phyloP scores from a whole-genome alignment of 2,888 invertebrate species.

The Parnassius smintheus region DNA sequence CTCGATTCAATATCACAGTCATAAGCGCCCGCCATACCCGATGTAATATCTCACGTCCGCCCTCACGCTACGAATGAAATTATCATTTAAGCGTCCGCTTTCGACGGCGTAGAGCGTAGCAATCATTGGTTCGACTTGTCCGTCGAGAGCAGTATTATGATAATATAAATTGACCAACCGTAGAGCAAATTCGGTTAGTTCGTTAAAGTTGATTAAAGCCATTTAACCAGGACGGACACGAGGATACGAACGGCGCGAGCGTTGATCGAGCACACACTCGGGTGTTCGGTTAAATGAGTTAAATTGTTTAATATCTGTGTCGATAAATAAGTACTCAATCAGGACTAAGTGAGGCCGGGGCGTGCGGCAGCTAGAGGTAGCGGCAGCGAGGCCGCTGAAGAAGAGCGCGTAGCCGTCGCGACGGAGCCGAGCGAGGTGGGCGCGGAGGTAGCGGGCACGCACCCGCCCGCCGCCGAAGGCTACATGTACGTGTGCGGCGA shows the following conservation, averaged over 20 bases:
- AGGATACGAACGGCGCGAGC: constrained; percentile 75
- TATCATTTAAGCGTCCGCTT: constrained; percentile 42
- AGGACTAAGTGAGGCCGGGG: constrained; percentile 43
- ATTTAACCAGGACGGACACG: constrained; percentile 78
- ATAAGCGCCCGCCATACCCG: constrained; percentile 54
- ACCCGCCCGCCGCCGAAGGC: constrained; percentile 70
- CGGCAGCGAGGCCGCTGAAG: constrained; percentile 40
- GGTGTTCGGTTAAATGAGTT: constrained; percentile 69
- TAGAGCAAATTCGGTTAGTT: constrained; percentile 80
- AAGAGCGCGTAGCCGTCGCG: constrained; percentile 43
- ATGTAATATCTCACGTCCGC: constrained; percentile 51
- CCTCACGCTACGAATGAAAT: constrained; percentile 51
- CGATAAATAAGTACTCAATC: constrained; percentile 51
- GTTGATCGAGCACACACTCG: constrained; percentile 57
- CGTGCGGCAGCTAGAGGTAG: constrained; percentile 34
- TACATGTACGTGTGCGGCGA: constrained; percentile 78
- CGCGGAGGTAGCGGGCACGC: constrained; percentile 74
- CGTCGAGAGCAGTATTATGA: constrained; percentile 66
- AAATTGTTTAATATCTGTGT: constrained; percentile 74
- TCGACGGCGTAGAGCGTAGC: constrained; percentile 44
- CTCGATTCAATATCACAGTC: constrained; percentile 39
- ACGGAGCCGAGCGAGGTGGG: constrained; percentile 74
- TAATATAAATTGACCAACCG: constrained; percentile 82
- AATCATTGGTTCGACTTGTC: constrained; percentile 61
- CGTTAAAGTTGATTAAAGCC: constrained; percentile 82